phyloP scores from a whole-genome alignment of 2,888 invertebrate genomes.

The Drosophila pegasa region DNA sequence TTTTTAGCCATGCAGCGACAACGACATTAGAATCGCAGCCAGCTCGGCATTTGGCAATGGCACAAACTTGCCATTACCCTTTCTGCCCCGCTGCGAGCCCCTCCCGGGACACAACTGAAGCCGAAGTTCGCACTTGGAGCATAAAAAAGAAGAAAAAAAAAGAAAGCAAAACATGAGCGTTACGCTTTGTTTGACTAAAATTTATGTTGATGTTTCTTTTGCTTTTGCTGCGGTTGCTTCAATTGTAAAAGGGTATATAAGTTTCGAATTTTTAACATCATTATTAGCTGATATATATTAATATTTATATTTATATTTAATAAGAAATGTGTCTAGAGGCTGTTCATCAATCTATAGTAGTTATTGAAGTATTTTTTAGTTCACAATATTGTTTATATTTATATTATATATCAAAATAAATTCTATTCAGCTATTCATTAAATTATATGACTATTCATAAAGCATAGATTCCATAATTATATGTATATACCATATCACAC shows the following conservation, averaged over 20 bases:
- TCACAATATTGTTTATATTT: no score
- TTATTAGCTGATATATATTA: background rate
- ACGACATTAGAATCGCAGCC: conserved; percentile 60
- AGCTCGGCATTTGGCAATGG: conserved; percentile 65
- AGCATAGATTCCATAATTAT: no score
- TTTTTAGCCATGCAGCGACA: conserved; percentile 59
- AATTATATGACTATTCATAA: no score
- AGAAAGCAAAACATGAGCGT: conserved; percentile 48
- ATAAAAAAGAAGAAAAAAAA: conserved; percentile 14
- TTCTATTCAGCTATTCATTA: no score
- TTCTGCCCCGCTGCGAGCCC: conserved; percentile 8
- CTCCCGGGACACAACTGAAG: background rate
- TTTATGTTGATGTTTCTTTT: conserved; percentile 75
- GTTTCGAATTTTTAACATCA: background rate
- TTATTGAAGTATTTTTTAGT: no score
- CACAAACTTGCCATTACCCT: conserved; percentile 72
- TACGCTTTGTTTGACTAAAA: conserved; percentile 79
- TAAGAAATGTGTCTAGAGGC: no score
- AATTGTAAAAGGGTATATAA: background rate
- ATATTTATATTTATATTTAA: background rate
- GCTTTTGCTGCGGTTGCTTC: conserved; percentile 30
- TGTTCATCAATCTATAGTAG: no score
- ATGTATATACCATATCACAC: no score
- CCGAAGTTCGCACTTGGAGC: conserved; percentile 33
- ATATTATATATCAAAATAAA: no score